These are phyloP conservation scores for Hipparchia sbordonii DNA, from an alignment of 2,888 invertebrate genomes.

Conservation along the genomic window DNA sequence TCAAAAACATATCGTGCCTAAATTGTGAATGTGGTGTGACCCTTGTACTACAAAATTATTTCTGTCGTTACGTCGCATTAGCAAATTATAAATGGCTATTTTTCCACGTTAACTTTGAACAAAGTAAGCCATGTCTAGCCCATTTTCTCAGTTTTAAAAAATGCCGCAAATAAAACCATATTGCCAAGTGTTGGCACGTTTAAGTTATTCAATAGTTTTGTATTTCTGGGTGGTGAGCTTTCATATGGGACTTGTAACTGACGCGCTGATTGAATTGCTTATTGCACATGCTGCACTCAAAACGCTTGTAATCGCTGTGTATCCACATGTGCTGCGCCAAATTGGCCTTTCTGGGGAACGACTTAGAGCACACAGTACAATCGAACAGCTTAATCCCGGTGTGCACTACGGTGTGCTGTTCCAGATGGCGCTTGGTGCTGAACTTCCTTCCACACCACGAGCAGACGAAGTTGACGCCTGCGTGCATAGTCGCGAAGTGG, in stretches of 20 bases:
- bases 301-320: conserved; percentile 66
- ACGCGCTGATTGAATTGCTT: conserved; percentile 69
- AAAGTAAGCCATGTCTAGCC: too few relatives aligned
- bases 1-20: too few relatives aligned
- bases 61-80: too few relatives aligned
- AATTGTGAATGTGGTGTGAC: too few relatives aligned
- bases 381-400: conserved; percentile 47
- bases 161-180: too few relatives aligned
- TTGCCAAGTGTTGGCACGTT: too few relatives aligned
- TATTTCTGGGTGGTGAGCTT: conserved; percentile 59
- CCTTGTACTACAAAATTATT: too few relatives aligned
- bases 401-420: conserved; percentile 48
- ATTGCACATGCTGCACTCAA: conserved; percentile 59
- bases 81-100: too few relatives aligned
- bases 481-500: conserved; percentile 53
- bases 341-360: conserved; percentile 65
- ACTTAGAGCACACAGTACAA: conserved; percentile 54
- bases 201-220: conserved; percentile 39
- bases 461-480: conserved; percentile 44
- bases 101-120: too few relatives aligned
- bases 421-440: conserved; percentile 43
- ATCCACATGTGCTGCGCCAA: conserved; percentile 70
- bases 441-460: conserved; percentile 48
- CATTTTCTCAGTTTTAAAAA: too few relatives aligned
- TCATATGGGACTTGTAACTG: conserved; percentile 63